Percentiles rank a stretch among this genome's conserved stretches.
phyloP scores from a whole-genome alignment of 2,888 invertebrate species.

The Pheosia tremula region DNA sequence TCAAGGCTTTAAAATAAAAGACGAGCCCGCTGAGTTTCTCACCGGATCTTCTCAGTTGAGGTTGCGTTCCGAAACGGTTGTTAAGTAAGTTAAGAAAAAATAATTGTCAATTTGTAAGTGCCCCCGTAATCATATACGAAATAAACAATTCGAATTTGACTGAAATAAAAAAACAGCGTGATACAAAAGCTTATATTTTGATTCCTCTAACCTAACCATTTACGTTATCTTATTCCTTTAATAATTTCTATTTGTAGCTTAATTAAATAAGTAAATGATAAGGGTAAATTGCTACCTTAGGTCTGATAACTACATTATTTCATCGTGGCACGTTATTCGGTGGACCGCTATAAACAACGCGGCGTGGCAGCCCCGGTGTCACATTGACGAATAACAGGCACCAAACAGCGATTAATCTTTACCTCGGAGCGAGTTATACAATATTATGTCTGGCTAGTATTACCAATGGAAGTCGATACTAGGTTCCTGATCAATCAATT shows the following conservation, averaged over 20 bases:
- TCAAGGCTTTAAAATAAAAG: too few relatives aligned
- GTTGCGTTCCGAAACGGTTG: too few relatives aligned
- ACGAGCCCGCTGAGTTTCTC: too few relatives aligned
- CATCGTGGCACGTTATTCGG: conserved; percentile 4
- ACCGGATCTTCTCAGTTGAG: too few relatives aligned
- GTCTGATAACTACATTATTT: background rate
- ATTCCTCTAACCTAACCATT: background rate
- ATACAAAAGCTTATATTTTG: too few relatives aligned
- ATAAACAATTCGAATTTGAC: too few relatives aligned
- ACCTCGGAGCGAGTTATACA: conserved; percentile 15
- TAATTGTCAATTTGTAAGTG: too few relatives aligned
- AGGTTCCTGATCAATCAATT: background rate
- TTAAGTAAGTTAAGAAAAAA: too few relatives aligned
- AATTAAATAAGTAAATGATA: background rate
- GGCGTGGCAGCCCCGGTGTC: conserved; percentile 2
- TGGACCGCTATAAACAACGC: background rate
- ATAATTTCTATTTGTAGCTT: background rate
- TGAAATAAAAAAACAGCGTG: too few relatives aligned
- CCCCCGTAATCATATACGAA: too few relatives aligned
- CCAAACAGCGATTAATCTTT: conserved; percentile 9
- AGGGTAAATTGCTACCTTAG: conserved; percentile 1
- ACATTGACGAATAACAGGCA: conserved; percentile 11
- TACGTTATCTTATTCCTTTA: background rate
- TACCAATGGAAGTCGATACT: background rate
- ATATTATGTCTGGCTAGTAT: conserved; percentile 32